Conservation (phyloP, 2,797 vertebrate genomes). For the Setipinna tenuifilis region DNA sequence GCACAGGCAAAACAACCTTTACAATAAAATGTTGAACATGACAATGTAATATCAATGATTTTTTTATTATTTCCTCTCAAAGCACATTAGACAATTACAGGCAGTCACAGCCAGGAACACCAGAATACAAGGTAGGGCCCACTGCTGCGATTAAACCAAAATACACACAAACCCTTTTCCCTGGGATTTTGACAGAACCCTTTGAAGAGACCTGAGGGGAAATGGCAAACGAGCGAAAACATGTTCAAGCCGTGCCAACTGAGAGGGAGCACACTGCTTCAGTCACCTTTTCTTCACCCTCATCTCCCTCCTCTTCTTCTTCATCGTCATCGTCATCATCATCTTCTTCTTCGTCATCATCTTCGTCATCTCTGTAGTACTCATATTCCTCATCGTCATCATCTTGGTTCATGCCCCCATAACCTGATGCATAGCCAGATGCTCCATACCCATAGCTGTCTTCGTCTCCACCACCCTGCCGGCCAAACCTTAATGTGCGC, state of each 20-base stretch:
- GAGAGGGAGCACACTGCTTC: conserved; percentile 80
- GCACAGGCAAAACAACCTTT: no score
- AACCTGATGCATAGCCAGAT: conserved; percentile 84
- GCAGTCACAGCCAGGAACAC: neutral
- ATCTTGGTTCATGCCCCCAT: conserved; percentile 70
- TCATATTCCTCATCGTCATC: conserved; percentile 69
- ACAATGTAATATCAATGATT: neutral
- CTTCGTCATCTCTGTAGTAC: conserved; percentile 69
- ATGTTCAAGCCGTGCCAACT: conserved; percentile 59
- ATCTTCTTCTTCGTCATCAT: conserved; percentile 82
- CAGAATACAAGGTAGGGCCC: neutral
- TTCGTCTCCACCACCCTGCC: conserved; percentile 83
- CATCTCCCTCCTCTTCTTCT: conserved; percentile 78
- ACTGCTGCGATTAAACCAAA: neutral
- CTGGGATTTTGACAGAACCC: neutral
- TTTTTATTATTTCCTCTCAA: neutral
- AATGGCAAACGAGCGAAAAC: neutral
- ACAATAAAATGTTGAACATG: neutral
- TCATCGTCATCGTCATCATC: conserved; percentile 65
- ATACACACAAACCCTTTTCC: neutral
- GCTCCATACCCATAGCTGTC: conserved; percentile 81
- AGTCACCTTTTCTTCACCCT: conserved; percentile 68
- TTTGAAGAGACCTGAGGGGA: neutral
- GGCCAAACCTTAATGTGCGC: conserved; percentile 90
- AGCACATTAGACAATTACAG: neutral